Evolutionary conservation across 1,140 invertebrate genomes (phyloP).

Genomic region (Meteorus sp.): DNA sequence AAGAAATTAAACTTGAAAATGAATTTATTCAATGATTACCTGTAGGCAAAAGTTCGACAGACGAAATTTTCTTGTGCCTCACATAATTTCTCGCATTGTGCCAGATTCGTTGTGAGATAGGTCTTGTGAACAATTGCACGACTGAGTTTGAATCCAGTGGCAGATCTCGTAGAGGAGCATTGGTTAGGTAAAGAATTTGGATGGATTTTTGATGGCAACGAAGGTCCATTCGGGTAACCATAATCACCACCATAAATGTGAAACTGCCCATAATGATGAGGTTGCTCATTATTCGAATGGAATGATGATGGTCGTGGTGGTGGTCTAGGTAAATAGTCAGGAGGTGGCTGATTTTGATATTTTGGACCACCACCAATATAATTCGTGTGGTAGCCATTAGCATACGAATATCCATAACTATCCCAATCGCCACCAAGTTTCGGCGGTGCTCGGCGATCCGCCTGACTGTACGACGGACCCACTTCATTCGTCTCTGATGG

Average conservation of each 20-base stretch:
- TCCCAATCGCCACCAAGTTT: constrained; percentile 41
- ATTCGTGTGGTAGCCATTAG: constrained; percentile 44
- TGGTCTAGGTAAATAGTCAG: constrained; percentile 7
- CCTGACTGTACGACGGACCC: constrained; percentile 20
- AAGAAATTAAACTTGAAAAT: background rate
- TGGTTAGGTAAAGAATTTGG: constrained; percentile 34
- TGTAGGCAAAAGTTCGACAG: constrained; percentile 76
- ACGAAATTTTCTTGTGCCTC: constrained; percentile 69
- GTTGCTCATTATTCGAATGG: too few relatives aligned
- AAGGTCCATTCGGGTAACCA: constrained; percentile 40
- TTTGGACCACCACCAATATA: constrained; percentile 39
- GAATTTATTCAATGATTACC: constrained; percentile 52
- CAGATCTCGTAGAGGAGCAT: constrained; percentile 74
- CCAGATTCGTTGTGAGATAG: constrained; percentile 65
- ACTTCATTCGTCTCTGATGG: constrained; percentile 33
- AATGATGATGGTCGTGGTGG: constrained; percentile 22
- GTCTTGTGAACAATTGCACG: constrained; percentile 67
- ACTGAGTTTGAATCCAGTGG: constrained; percentile 72
- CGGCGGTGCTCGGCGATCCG: constrained; percentile 26
- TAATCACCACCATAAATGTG: constrained; percentile 45
- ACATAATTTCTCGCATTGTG: constrained; percentile 75
- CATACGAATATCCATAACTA: constrained; percentile 48
- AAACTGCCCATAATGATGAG: constrained; percentile 35
- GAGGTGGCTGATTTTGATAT: constrained; percentile 6
- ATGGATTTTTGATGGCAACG: constrained; percentile 6